phyloP scores from a whole-genome alignment of 2,888 invertebrate genomes.

The Leptura quadrifasciata region DNA sequence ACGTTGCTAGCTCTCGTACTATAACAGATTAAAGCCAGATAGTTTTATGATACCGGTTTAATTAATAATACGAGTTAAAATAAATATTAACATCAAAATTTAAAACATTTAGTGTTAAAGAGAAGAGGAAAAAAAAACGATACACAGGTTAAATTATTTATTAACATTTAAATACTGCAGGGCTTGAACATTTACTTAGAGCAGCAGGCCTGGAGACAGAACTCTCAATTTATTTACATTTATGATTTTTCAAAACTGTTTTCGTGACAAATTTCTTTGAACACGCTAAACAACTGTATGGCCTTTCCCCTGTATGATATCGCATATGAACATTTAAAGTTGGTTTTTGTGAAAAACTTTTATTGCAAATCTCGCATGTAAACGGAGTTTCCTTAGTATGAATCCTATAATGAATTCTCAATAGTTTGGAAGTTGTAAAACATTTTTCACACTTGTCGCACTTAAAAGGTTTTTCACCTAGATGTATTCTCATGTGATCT shows the following conservation, averaged over 20 bases:
- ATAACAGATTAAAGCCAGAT: too few relatives aligned
- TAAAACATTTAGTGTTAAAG: too few relatives aligned
- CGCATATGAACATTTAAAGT: conserved; percentile 47
- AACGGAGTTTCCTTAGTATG: conserved; percentile 45
- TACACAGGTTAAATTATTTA: too few relatives aligned
- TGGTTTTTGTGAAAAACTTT: conserved; percentile 51
- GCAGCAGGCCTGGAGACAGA: not conserved
- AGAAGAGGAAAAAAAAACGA: too few relatives aligned
- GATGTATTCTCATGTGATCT: conserved; percentile 64
- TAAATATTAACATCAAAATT: too few relatives aligned
- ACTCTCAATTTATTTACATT: conserved; percentile 29
- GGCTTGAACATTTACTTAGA: too few relatives aligned
- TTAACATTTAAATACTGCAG: too few relatives aligned
- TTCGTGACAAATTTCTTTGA: conserved; percentile 55
- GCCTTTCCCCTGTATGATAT: conserved; percentile 48
- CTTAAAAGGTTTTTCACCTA: conserved; percentile 63
- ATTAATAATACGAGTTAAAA: too few relatives aligned
- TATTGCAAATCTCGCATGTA: conserved; percentile 57
- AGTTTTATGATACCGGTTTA: too few relatives aligned
- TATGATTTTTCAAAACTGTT: conserved; percentile 50
- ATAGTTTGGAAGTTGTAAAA: conserved; percentile 63
- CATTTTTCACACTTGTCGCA: conserved; percentile 58
- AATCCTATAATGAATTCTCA: conserved; percentile 59
- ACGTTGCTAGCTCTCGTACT: too few relatives aligned
- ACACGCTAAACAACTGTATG: conserved; percentile 49